Evolutionary conservation across 2,113 vertebrate genomes (phyloP).

Genomic region (Polypterus senegalus): DNA sequence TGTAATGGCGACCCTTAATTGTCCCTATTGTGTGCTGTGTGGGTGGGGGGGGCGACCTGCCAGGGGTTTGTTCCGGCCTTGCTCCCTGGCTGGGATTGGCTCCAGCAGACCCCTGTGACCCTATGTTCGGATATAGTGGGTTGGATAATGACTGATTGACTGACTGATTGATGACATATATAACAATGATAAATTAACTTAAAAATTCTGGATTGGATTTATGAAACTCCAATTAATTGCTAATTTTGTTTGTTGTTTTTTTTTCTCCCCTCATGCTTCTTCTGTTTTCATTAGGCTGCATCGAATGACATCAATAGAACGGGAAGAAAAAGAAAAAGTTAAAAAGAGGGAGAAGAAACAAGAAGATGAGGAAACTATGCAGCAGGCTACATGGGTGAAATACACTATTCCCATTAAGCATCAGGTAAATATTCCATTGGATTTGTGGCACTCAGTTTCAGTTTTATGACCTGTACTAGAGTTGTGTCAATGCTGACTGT

Average conservation of each 20-base stretch:
- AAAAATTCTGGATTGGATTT: too few relatives aligned
- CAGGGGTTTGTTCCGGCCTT: too few relatives aligned
- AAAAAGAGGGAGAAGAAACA: constrained; percentile 91
- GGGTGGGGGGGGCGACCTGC: too few relatives aligned
- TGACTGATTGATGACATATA: background rate
- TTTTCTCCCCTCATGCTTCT: background rate
- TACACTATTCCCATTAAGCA: constrained; percentile 93
- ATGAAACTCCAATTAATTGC: too few relatives aligned
- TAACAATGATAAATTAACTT: too few relatives aligned
- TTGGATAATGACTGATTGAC: background rate
- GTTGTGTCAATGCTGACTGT: too few relatives aligned
- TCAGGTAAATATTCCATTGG: constrained; percentile 51
- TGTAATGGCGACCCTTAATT: too few relatives aligned
- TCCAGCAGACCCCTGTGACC: too few relatives aligned
- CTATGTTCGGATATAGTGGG: background rate
- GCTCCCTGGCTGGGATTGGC: too few relatives aligned
- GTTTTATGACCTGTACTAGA: background rate
- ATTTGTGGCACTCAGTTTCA: too few relatives aligned
- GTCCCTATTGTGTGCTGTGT: too few relatives aligned
- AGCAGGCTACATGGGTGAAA: constrained; percentile 93
- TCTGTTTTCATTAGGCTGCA: constrained; percentile 60
- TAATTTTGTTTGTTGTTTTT: background rate
- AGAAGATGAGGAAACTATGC: constrained; percentile 91
- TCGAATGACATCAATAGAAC: constrained; percentile 91
- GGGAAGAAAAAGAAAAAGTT: constrained; percentile 90